phyloP scores from a whole-genome alignment of 1,140 invertebrate genomes.

The Drosophila subpulchrella region DNA sequence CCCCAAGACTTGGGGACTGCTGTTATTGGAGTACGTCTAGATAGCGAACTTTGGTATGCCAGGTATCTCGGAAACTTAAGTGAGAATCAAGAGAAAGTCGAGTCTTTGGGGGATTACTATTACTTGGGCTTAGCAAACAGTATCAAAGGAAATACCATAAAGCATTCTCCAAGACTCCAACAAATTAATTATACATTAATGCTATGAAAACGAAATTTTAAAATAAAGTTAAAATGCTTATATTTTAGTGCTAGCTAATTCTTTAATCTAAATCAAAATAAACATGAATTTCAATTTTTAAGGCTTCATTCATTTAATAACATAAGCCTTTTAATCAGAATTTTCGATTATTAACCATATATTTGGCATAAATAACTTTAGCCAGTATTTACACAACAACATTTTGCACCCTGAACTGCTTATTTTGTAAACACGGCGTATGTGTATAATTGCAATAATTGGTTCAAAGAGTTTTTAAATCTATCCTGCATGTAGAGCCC shows the following conservation, averaged over 20 bases:
- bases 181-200: rapidly evolving
- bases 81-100: conserved; percentile 8
- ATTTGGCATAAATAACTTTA: conserved; percentile 2
- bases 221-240: no score
- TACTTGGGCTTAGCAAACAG: not conserved
- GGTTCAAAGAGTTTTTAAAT: conserved; percentile 15
- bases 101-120: not conserved
- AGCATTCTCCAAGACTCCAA: not conserved
- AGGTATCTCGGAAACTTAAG: conserved; percentile 21
- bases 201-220: no score
- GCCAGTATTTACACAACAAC: conserved; percentile 1
- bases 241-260: no score
- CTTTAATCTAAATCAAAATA: no score
- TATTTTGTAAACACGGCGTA: conserved; percentile 9
- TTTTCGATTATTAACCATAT: not conserved
- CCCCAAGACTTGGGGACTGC: conserved; percentile 20
- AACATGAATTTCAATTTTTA: no score
- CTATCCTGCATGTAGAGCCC: conserved; percentile 3
- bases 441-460: conserved; percentile 12
- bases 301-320: no score
- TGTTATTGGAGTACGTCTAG: conserved; percentile 34
- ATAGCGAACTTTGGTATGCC: conserved; percentile 20
- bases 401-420: conserved; percentile 4
- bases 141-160: not conserved
- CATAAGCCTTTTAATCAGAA: not conserved